phyloP scores from a whole-genome alignment of 1,140 invertebrate species.

The Pseudomyrmex concolor region DNA sequence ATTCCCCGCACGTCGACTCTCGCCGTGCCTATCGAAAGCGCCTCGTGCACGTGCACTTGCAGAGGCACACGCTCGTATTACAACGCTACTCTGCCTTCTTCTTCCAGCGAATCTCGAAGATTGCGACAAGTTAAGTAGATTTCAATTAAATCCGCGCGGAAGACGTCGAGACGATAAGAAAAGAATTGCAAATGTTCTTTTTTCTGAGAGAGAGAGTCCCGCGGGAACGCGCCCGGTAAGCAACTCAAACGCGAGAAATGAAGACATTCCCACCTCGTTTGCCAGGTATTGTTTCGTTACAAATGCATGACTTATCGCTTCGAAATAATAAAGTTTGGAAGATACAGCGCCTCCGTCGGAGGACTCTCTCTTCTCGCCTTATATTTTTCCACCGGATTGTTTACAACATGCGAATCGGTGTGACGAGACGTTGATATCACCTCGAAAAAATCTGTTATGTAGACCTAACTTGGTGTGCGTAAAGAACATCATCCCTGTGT shows the following conservation, averaged over 20 bases:
- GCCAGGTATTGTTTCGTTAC: constrained; percentile 44
- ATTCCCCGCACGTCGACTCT: constrained; percentile 47
- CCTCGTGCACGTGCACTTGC: not conserved
- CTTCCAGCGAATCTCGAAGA: constrained; percentile 55
- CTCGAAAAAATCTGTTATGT: constrained; percentile 12
- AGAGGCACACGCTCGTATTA: not conserved
- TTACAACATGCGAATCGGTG: constrained; percentile 11
- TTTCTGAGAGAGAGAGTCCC: not conserved
- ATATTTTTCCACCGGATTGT: not conserved
- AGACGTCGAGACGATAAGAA: not conserved
- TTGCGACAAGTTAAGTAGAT: constrained; percentile 65
- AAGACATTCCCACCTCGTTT: not conserved
- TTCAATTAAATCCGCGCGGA: constrained; percentile 52
- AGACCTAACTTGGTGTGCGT: constrained; percentile 9
- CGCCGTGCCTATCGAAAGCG: constrained; percentile 43
- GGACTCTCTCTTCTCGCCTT: too few species aligned
- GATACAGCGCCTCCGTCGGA: not conserved
- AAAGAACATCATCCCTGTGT: not conserved
- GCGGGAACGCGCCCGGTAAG: not conserved
- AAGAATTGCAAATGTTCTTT: constrained; percentile 35
- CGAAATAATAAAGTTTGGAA: constrained; percentile 42
- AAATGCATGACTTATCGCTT: constrained; percentile 62
- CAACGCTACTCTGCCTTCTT: constrained; percentile 28
- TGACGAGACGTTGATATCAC: not conserved
- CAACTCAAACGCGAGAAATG: not conserved